Percentiles rank a stretch among this genome's conserved stretches.
phyloP scores from a whole-genome alignment of 2,113 vertebrate genomes.

The Elephantulus edwardii region DNA sequence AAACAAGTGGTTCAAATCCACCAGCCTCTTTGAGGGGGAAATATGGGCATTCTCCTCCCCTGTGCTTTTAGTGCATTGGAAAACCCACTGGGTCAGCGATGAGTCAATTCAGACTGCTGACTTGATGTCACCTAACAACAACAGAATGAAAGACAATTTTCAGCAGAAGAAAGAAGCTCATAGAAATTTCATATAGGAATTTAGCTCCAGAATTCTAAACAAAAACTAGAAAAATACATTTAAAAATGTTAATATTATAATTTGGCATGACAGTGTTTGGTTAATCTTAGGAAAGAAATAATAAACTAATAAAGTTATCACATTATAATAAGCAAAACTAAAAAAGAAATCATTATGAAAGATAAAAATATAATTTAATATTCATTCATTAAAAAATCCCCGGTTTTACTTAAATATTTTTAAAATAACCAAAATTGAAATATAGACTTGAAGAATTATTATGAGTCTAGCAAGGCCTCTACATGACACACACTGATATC shows the following conservation, averaged over 20 bases:
- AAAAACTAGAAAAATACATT: background rate
- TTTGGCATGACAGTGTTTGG: background rate
- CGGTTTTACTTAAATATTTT: background rate
- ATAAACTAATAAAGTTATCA: background rate
- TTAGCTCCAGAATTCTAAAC: background rate
- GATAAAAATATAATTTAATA: background rate
- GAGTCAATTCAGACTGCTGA: too few species aligned
- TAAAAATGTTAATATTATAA: background rate
- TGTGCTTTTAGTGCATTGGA: too few species aligned
- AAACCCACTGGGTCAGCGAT: too few species aligned
- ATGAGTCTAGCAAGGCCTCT: background rate
- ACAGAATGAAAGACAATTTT: background rate
- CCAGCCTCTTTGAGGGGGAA: too few species aligned
- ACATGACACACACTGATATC: too few species aligned
- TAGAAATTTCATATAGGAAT: background rate
- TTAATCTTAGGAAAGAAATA: background rate
- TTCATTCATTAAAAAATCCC: background rate
- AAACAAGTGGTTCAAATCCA: too few species aligned
- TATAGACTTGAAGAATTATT: background rate
- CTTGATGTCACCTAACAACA: too few species aligned
- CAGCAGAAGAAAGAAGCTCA: background rate
- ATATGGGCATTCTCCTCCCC: too few species aligned
- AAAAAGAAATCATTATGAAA: background rate
- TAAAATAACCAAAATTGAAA: background rate
- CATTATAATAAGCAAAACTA: background rate